Conservation (phyloP, 1,140 invertebrate species). For the Aphelinus certus region DNA sequence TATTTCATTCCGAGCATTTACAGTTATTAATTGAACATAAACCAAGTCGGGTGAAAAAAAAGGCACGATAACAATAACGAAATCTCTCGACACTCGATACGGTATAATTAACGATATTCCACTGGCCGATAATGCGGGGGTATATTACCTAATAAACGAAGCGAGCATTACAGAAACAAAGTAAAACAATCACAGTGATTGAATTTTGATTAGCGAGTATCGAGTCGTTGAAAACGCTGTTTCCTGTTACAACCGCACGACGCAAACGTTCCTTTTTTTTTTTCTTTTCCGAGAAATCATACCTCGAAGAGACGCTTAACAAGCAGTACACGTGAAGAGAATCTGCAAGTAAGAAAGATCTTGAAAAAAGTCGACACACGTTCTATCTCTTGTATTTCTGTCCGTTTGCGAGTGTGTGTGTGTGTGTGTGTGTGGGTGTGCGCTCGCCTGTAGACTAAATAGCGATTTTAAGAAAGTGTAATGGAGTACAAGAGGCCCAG, state of each 20-base stretch:
- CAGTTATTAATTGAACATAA: no score
- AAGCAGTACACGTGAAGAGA: slow-evolving; percentile 5
- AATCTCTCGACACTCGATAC: no score
- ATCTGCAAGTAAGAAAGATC: neutral
- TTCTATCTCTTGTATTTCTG: neutral
- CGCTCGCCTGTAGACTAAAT: neutral
- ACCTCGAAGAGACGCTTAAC: slow-evolving; percentile 6
- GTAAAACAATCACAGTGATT: slow-evolving; percentile 7
- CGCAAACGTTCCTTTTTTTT: slow-evolving; percentile 8
- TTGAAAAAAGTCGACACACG: neutral
- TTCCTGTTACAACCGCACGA: neutral
- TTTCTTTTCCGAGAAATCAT: slow-evolving; percentile 19
- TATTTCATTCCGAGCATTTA: no score
- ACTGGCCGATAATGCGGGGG: neutral
- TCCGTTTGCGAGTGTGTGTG: no score
- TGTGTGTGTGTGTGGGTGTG: no score
- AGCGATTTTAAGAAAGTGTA: slow-evolving; percentile 17
- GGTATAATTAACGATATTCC: neutral
- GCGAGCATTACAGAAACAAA: neutral
- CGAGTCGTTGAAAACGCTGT: slow-evolving; percentile 13
- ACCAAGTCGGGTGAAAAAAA: no score
- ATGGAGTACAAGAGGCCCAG: neutral
- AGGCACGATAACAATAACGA: no score
- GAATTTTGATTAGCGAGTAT: slow-evolving; percentile 30
- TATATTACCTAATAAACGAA: neutral